Conservation (phyloP, 2,888 invertebrate genomes). For the Tipula vernalis region DNA sequence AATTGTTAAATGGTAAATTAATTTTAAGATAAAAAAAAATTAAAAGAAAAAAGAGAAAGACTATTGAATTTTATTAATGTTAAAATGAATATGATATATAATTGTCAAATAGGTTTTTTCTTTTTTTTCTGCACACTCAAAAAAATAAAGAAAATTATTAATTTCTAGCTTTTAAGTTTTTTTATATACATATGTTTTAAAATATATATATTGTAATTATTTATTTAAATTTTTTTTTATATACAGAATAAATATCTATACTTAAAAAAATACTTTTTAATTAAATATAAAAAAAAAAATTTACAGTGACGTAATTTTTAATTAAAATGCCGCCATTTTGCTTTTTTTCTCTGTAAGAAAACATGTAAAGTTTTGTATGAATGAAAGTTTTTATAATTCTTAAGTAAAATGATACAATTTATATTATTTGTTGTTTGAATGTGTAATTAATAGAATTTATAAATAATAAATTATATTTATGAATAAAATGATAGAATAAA, state of each 20-base stretch:
- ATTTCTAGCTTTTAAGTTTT: background rate
- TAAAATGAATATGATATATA: background rate
- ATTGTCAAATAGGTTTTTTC: background rate
- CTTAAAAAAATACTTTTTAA: background rate
- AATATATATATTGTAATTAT: background rate
- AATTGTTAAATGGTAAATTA: constrained; percentile 7
- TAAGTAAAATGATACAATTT: background rate
- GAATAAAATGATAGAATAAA: background rate
- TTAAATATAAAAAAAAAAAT: background rate
- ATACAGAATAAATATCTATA: background rate
- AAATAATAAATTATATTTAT: background rate
- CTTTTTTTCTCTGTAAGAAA: background rate
- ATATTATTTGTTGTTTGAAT: constrained; percentile 4
- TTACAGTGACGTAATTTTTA: background rate
- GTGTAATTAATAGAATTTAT: background rate
- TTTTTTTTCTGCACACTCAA: background rate
- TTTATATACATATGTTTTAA: background rate
- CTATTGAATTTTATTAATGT: background rate
- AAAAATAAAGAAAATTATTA: background rate
- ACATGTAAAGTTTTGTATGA: background rate
- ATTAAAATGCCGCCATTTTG: background rate
- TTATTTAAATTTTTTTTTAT: background rate
- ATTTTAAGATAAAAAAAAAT: constrained; percentile 5
- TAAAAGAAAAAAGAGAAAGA: background rate
- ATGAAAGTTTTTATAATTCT: background rate